Base-by-base conservation (phyloP, 35 echinoderm and acorn worm species). In the Amphiura filiformis region DNA sequence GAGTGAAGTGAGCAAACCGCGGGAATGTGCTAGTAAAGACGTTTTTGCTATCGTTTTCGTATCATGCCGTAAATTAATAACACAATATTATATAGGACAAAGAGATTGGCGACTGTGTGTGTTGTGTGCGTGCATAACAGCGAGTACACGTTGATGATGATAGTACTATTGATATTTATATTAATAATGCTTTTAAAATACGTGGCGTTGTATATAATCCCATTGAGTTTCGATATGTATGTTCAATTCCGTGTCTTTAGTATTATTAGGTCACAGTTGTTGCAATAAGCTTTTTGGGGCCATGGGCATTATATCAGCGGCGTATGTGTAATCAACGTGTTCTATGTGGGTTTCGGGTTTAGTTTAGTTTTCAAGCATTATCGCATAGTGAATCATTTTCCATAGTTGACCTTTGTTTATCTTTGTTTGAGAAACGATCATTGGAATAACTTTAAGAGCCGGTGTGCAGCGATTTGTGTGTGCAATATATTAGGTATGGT, bases 381-480 rank as follows among this genome's bases (percentile, higher is more conserved):
- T 18, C 61, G 61, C 61, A 70, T 23, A 70, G 11, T 70, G 61
- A 70, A 70, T 70, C 61, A 70, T 70, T 70, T 70, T 47, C 17
- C 61, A 70, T 4, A 70, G 61, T 18, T 70, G 61, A 70, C 61
- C 61, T 70, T 70, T 70, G 61, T 70, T 70, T 70, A 70, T 70
- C 61, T 70, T 70, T 70, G 61, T 70, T 70, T 30, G 61, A 30
- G 15, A n/a, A 70, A 70, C 1, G 17, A 47, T 9, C 41, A 17
- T 47, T 47, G 26, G 7, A 70, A 70, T 13, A 70, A 52, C 7
- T 11, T 52, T 52, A 11, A 20, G 7, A 52, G 20, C 20, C 20
- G 44, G 44, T 52, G 44, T 52, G 44, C 20, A 11, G 44, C 44
- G 44, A 20, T 20, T 52, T 52, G 44, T 52, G 44, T 11, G 44